Base-by-base conservation (phyloP, 1,140 invertebrate genomes). In the Planococcus citri region DNA sequence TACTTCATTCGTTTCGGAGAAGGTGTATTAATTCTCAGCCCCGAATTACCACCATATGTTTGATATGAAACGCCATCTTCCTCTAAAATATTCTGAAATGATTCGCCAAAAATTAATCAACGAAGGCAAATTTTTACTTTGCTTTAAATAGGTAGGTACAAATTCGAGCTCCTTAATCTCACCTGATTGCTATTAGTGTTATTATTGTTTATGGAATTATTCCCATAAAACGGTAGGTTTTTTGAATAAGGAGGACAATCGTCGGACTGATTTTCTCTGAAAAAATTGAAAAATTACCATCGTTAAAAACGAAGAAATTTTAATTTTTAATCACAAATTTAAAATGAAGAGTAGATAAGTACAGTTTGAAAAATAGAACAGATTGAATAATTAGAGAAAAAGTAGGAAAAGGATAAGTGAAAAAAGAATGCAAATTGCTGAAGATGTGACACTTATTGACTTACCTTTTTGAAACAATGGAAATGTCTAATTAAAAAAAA, bases 11-110 rank as follows among this genome's bases (percentile, higher is more conserved):
- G 3, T 64, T 64, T 64, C 10, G 60, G 60, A 24, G 60, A 64
- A 4, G 60, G 60, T 6, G 60, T 64, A 10, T 64, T 20, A 24
- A 64, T 64, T 27, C 21, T 64, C 22, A 25, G 10, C 4, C 14
- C 25, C 8, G 60, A 64, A 64, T 64, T 64, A 9, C 6, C n/a
- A 20, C 41, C n/a, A 17, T 64, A 64, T 6, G 60, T 22, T 64
- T 64, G 60, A 64, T 64, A 64, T 27, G 60, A 64, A 24, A 64
- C 22, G 12, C n/a, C n/a, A 51, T 64, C 60, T 64, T 64, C 60
- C 10, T 64, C 60, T 3, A 27, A 9, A 4, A 20, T 24, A 25
- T 64, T 22, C 60, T 64, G 60, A 3, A 64, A 58, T 20, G 17
- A 58, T 8, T 58, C 3, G 17, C 4, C 4, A 22, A 58, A 4